Conservation (phyloP, 2,888 invertebrate genomes). For the Pycnomerus fuliginosus region DNA sequence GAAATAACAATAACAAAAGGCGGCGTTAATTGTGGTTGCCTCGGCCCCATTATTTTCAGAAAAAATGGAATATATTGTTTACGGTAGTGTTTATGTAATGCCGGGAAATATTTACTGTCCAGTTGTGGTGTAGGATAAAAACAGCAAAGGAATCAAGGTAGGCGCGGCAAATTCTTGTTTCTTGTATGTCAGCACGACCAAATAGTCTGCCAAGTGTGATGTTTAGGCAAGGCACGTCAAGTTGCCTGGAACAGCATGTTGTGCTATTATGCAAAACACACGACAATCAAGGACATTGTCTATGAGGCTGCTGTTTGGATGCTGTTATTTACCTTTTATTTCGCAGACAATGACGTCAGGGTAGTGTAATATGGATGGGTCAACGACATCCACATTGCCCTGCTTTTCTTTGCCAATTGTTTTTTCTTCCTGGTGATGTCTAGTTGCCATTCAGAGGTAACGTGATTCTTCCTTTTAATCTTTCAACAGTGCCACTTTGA, state of each 20-base stretch:
- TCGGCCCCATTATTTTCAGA: too few relatives aligned
- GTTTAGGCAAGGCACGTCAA: conserved; percentile 10
- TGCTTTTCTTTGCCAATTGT: conserved; percentile 16
- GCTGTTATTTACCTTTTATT: conserved; percentile 9
- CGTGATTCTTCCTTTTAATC: too few relatives aligned
- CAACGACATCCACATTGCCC: conserved; percentile 19
- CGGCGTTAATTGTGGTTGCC: too few relatives aligned
- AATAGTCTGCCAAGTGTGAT: conserved; percentile 16
- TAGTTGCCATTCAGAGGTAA: conserved; percentile 5
- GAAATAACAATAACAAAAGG: too few relatives aligned
- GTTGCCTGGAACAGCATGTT: conserved; percentile 10
- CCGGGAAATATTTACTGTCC: too few relatives aligned
- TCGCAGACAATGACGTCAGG: conserved; percentile 20
- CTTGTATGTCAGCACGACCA: conserved; percentile 21
- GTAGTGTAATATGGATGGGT: conserved; percentile 14
- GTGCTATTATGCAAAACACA: conserved; percentile 15
- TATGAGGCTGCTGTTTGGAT: conserved; percentile 8
- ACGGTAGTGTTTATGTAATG: too few relatives aligned
- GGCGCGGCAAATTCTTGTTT: conserved; percentile 28
- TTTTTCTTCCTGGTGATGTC: conserved; percentile 10
- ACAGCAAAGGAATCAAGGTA: conserved; percentile 12
- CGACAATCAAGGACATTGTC: conserved; percentile 17
- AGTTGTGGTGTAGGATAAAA: background rate
- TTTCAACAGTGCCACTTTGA: too few relatives aligned
- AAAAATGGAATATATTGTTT: too few relatives aligned